Evolutionary conservation across 2,797 vertebrate species (phyloP).

Genomic region (Sebastes alutus): DNA sequence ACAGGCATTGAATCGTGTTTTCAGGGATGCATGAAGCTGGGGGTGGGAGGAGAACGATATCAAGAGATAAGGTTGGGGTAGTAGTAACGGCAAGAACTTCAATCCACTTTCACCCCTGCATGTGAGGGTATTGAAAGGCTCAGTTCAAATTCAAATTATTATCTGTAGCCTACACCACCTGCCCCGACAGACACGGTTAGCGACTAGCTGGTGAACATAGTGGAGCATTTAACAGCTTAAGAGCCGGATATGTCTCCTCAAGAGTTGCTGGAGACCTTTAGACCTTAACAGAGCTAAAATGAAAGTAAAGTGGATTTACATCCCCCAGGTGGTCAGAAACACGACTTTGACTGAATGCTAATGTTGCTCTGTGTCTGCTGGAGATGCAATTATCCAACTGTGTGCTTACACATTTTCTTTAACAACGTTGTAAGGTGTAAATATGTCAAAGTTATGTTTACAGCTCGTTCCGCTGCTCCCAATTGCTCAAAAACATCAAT

Average conservation of each 20-base stretch:
- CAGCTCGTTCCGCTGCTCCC: background rate
- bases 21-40: too few species aligned
- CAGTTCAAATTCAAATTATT: background rate
- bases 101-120: background rate
- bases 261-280: background rate
- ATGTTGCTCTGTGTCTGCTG: background rate
- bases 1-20: too few species aligned
- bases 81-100: too few species aligned
- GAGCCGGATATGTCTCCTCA: background rate
- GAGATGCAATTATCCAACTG: constrained; percentile 2
- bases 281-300: background rate
- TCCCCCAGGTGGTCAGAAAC: background rate
- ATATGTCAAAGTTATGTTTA: background rate
- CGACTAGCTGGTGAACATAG: background rate
- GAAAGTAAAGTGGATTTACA: background rate
- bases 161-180: background rate
- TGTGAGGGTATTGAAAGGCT: background rate
- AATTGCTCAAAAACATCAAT: background rate
- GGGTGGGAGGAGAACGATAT: too few species aligned
- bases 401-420: background rate
- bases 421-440: background rate
- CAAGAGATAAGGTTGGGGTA: too few species aligned
- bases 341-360: background rate
- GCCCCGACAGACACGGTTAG: background rate
- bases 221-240: background rate